Evolutionary conservation across 2,113 vertebrate species (phyloP), one percentile per base, ranked within the genome.

Genomic region (Leptodactylus fuscus): DNA sequence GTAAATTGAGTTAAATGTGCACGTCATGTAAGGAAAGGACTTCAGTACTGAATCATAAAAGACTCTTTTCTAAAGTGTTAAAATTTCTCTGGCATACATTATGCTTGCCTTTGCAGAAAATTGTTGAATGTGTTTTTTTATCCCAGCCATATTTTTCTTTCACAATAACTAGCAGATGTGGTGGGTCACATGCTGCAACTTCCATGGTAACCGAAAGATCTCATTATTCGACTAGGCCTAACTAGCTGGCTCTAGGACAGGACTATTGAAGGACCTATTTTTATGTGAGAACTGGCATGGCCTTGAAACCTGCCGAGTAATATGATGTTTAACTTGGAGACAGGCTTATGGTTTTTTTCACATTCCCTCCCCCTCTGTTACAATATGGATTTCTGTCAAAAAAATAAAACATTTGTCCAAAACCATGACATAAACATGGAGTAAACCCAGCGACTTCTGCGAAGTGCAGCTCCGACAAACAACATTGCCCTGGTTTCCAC

Each of bases 121-220:
- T 96, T 94, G 95, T 95, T 75, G 87, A 55, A 83, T 94, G 91
- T 96, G 95, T 96, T 89, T 85, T 92, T 69, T 69, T 69, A 20
- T 94, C 89, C 95, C 90, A 94, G 94, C 95, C 92, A 95, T 90
- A 88, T 95, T 96, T 96, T 95, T 94, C 94, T 0, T 0, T 12
- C 91, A 93, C 96, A 97, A 98, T 98, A 75, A 90, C 94, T 97
- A 96, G 96, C 97, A 98, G 96, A 98, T 99, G 96, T 96, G 93
- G 87, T 89, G 34, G 76, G 60, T 94, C 82, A 92, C 93, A 93
- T 93, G 96, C 92, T 91, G 91, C 88, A 88, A 93, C 96, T 94
- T 91, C 93, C 87, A 89, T 87, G 41, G 92, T 90, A 91, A 95
- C 92, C 41, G 87, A 87, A 13, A 81, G 90, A 92, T 92, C 87